Evolutionary conservation across 2,888 invertebrate species (phyloP).

Genomic region (Copidosoma aretas): DNA sequence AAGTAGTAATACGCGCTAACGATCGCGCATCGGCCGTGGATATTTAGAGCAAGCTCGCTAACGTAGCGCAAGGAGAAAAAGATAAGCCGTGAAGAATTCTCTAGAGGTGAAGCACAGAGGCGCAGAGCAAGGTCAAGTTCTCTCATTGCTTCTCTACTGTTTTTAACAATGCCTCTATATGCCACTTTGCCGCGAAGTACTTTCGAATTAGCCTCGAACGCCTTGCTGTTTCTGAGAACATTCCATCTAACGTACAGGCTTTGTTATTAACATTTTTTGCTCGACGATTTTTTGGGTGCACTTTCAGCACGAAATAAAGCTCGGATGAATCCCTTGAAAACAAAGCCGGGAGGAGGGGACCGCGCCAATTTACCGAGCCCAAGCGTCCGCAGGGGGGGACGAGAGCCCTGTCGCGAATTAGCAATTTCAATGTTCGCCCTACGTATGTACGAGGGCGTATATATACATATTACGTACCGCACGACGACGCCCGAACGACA

Average conservation of each 20-base stretch:
- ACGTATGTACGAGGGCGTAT: background rate
- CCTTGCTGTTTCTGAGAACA: background rate
- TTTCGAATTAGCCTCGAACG: background rate
- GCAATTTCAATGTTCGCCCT: slow-evolving; percentile 30
- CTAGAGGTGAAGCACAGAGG: slow-evolving; percentile 2
- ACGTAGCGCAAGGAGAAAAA: background rate
- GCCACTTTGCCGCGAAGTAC: background rate
- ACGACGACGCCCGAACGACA: background rate
- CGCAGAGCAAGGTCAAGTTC: slow-evolving; percentile 18
- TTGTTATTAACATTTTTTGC: too few species aligned
- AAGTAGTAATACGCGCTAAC: background rate
- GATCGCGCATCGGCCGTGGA: background rate
- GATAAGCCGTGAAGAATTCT: slow-evolving; percentile 2
- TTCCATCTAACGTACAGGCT: too few species aligned
- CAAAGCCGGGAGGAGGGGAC: background rate
- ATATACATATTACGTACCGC: too few species aligned
- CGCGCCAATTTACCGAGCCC: slow-evolving; percentile 21
- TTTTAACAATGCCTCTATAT: background rate
- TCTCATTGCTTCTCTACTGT: background rate
- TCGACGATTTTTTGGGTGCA: too few species aligned
- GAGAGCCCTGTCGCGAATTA: slow-evolving; percentile 18
- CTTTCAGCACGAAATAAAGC: too few species aligned
- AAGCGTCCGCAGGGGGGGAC: background rate
- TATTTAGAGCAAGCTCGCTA: slow-evolving; percentile 9
- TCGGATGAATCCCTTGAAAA: too few species aligned